Percentiles rank a stretch among this genome's conserved stretches.
phyloP scores from a whole-genome alignment of 1,140 invertebrate genomes.

The Zaprionus capensis region DNA sequence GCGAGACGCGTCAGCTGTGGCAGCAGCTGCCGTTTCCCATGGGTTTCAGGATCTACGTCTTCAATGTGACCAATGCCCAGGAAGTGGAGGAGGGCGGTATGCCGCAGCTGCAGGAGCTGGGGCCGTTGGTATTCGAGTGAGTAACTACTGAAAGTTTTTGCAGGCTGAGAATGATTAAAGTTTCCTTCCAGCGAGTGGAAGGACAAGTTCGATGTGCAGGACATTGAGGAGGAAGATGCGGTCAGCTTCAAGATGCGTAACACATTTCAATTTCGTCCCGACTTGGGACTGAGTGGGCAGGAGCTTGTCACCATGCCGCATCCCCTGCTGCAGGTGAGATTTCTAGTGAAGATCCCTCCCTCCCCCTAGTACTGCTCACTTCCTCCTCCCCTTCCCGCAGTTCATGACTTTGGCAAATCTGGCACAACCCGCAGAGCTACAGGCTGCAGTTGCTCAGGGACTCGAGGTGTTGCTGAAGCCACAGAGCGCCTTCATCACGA shows the following conservation, averaged over 20 bases:
- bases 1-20: constrained; percentile 88
- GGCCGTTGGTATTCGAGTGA: constrained; percentile 91
- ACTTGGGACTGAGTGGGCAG: constrained; percentile 54
- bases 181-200: constrained; percentile 39
- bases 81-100: constrained; percentile 88
- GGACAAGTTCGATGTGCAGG: constrained; percentile 37
- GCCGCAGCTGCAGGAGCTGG: constrained; percentile 88
- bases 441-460: constrained; percentile 53
- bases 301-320: constrained; percentile 87
- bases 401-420: constrained; percentile 85
- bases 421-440: constrained; percentile 85
- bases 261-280: constrained; percentile 86
- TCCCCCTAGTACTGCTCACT: neutral
- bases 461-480: constrained; percentile 87
- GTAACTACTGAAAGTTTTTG: constrained; percentile 80
- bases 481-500: constrained; percentile 86
- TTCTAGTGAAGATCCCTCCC: neutral
- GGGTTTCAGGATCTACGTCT: constrained; percentile 91
- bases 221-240: constrained; percentile 86
- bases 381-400: constrained; percentile 70
- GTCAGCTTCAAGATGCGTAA: constrained; percentile 88
- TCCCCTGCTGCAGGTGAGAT: constrained; percentile 85
- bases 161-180: neutral
- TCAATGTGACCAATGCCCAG: constrained; percentile 88
- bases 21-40: constrained; percentile 88